These are phyloP conservation scores for Clitarchus hookeri DNA, from an alignment of 2,888 invertebrate species.

Conservation along the genomic window DNA sequence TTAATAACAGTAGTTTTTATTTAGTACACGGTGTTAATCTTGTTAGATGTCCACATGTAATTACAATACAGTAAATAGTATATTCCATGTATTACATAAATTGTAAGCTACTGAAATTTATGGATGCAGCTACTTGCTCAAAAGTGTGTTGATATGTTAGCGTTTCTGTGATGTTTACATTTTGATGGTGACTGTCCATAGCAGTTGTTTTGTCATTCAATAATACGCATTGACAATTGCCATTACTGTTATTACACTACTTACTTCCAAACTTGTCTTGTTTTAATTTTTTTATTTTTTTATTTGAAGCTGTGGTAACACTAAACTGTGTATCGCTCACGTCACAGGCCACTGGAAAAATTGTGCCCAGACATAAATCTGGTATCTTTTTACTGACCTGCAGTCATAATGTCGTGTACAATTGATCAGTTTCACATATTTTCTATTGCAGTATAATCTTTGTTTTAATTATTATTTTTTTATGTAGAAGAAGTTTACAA, in stretches of 20 bases:
- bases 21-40: constrained; percentile 8
- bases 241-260: background rate
- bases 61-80: background rate
- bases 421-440: background rate
- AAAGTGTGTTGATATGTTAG: constrained; percentile 16
- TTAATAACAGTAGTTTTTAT: background rate
- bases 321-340: background rate
- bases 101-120: background rate
- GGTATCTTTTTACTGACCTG: background rate
- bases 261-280: background rate
- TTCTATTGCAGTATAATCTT: background rate
- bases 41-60: background rate
- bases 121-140: constrained; percentile 7
- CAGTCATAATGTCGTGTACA: background rate
- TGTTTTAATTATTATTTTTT: background rate
- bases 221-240: background rate
- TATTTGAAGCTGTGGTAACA: background rate
- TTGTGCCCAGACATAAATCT: background rate
- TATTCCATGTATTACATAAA: background rate
- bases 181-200: constrained; percentile 22
- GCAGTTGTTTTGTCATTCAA: background rate
- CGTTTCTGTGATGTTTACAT: constrained; percentile 25
- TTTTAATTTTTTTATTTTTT: background rate
- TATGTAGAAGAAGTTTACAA: background rate
- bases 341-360: constrained; percentile 1